Base-by-base conservation (phyloP, 53 echinoderm and acorn worm genomes). In the Luidia sarsii region DNA sequence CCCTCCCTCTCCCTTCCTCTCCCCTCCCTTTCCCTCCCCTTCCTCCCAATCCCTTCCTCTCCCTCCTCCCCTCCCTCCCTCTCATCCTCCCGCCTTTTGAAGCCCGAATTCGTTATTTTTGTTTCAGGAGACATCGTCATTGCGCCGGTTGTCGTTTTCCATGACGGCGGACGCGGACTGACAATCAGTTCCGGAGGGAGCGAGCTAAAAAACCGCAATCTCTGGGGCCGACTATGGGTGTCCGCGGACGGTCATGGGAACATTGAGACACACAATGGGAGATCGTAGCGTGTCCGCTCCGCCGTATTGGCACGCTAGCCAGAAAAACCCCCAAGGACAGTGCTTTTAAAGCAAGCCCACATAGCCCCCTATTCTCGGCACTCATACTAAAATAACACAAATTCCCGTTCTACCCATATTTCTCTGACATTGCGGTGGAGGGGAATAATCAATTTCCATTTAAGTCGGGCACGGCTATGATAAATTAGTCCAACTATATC, bases 181-280 rank as follows among this genome's bases (percentile, higher is more conserved):
- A n/a, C n/a, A n/a, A n/a, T n/a, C 21, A 33, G 70, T 70, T 70
- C 70, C 70, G 70, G 70, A 70, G 50, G 31, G 52, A n/a, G n/a
- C n/a, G n/a, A n/a, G n/a, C n/a, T n/a, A 56, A 33, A 32, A 56
- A 72, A 72, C 72, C 72, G 72, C 72, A 72, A 72, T 38, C 56
- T 53, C 52, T 51, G 43, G 36, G 25, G 20, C 16, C 25, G 9
- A 33, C 35, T 34, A n/a, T 2, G 52, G 30, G 52, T 51, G 33
- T 70, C 50, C 51, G 18, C 21, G 70, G 19, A 19, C 72, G 39
- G 72, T 72, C 72, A 72, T 72, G 72, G 72, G 72, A 72, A 72
- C 71, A 72, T 53, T 22, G 72, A 56, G 39, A 34, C 15, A 34
- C 32, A 72, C 72, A 72, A 72, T 33, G 72, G 56, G 24, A 5